These are phyloP conservation scores for Calycopis cecrops DNA, from an alignment of 1,140 invertebrate genomes.

Conservation along the genomic window DNA sequence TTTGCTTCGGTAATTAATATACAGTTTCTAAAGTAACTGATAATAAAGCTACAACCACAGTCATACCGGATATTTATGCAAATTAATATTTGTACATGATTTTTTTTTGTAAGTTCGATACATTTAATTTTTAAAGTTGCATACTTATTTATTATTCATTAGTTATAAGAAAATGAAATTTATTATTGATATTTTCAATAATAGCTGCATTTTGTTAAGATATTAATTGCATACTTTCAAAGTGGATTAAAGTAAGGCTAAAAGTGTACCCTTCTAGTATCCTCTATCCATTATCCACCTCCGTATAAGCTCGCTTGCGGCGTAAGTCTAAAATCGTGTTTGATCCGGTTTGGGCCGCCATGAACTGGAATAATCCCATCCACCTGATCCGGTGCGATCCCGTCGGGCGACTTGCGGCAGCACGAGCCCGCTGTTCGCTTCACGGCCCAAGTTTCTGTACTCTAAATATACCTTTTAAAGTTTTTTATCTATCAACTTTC, in stretches of 20 bases:
- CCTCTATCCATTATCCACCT: slow-evolving; percentile 49
- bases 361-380: slow-evolving; percentile 67
- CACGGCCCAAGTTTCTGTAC: slow-evolving; percentile 17
- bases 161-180: no score
- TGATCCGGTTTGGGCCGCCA: slow-evolving; percentile 59
- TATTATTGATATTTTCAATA: no score
- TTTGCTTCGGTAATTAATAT: no score
- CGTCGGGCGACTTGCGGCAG: slow-evolving; percentile 45
- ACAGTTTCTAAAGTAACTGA: no score
- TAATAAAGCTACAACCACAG: no score
- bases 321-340: slow-evolving; percentile 70
- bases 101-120: no score
- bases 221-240: slow-evolving; percentile 16
- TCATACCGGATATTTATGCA: no score
- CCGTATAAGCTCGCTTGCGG: slow-evolving; percentile 48
- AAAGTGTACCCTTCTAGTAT: slow-evolving; percentile 16
- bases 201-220: no score
- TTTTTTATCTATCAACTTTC: neutral
- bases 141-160: no score
- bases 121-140: no score
- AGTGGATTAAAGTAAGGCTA: slow-evolving; percentile 13
- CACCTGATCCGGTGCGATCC: slow-evolving; percentile 65
- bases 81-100: no score
- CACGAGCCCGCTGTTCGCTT: slow-evolving; percentile 24
- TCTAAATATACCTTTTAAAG: slow-evolving; percentile 9